phyloP scores from a whole-genome alignment of 2,888 invertebrate genomes.

The Pristionchus mayeri region DNA sequence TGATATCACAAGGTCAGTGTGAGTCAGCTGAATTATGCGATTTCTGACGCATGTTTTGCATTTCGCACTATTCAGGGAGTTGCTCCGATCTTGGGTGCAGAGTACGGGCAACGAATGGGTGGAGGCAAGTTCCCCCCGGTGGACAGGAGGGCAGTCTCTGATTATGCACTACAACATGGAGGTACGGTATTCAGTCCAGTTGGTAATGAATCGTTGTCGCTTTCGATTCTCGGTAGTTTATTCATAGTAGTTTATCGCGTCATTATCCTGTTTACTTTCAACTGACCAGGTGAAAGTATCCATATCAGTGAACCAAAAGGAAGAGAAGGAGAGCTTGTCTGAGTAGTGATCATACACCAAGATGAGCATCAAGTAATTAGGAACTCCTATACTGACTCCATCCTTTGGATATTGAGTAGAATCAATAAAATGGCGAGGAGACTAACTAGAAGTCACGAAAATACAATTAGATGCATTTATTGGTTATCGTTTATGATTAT shows the following conservation, averaged over 20 bases:
- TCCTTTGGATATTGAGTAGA: too few relatives aligned
- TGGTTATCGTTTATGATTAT: neutral
- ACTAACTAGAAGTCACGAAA: neutral
- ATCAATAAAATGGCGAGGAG: neutral
- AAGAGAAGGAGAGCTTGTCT: neutral
- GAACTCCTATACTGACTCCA: too few relatives aligned
- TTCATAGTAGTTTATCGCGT: neutral
- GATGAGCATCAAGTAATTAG: too few relatives aligned
- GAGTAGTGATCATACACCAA: neutral
- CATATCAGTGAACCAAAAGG: neutral
- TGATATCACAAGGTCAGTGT: too few relatives aligned
- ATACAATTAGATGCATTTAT: neutral
- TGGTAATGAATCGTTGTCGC: neutral
- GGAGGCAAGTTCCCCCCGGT: conserved; percentile 57
- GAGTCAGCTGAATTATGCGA: too few relatives aligned
- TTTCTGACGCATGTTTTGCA: too few relatives aligned
- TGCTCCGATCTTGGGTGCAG: neutral
- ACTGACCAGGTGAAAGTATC: neutral
- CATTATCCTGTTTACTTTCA: neutral
- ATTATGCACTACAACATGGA: conserved; percentile 53
- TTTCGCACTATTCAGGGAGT: neutral
- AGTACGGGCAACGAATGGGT: conserved; percentile 43
- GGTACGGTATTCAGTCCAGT: neutral
- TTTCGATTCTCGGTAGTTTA: neutral
- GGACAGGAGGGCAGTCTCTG: conserved; percentile 52